A percentile compares a stretch with the other conserved stretches of the same genome.
Conservation (phyloP, 1,140 invertebrate genomes). For the Chrysomallon squamiferum region DNA sequence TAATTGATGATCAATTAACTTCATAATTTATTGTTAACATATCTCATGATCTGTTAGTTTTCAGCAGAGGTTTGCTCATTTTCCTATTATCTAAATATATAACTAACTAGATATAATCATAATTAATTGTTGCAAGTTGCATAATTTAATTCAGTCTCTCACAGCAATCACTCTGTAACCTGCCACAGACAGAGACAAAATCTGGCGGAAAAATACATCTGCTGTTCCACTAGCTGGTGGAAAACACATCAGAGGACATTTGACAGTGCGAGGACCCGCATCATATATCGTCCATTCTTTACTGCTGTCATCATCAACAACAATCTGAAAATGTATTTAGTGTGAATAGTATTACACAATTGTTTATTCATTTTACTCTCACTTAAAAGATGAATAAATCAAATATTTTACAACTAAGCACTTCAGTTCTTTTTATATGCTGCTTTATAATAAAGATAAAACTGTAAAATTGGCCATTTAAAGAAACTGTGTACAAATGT, state of each 20-base stretch:
- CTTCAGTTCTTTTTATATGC: background rate
- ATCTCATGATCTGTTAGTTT: too few species aligned
- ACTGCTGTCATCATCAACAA: slow-evolving; percentile 78
- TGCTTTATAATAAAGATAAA: too few species aligned
- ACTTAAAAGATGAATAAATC: background rate
- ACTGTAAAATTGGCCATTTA: too few species aligned
- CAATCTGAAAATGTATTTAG: slow-evolving; percentile 67
- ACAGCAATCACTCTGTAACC: slow-evolving; percentile 85
- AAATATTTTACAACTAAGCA: background rate
- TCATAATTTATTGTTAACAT: too few species aligned
- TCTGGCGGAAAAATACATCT: slow-evolving; percentile 86
- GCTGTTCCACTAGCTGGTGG: slow-evolving; percentile 89
- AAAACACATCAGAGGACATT: slow-evolving; percentile 82
- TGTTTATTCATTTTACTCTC: background rate
- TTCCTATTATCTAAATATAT: too few species aligned
- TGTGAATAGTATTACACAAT: background rate
- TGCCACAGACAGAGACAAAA: slow-evolving; percentile 77
- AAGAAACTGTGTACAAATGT: too few species aligned
- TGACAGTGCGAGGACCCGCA: slow-evolving; percentile 80
- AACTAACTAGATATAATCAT: too few species aligned
- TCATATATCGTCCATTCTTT: slow-evolving; percentile 91
- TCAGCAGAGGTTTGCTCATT: too few species aligned
- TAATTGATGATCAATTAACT: too few species aligned
- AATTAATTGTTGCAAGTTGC: too few species aligned
- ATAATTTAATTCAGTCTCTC: slow-evolving; percentile 52